Percentiles rank a stretch among this genome's conserved stretches.
These are phyloP conservation scores for Magallana gigas DNA, from an alignment of 1,140 invertebrate species.

Conservation along the genomic window DNA sequence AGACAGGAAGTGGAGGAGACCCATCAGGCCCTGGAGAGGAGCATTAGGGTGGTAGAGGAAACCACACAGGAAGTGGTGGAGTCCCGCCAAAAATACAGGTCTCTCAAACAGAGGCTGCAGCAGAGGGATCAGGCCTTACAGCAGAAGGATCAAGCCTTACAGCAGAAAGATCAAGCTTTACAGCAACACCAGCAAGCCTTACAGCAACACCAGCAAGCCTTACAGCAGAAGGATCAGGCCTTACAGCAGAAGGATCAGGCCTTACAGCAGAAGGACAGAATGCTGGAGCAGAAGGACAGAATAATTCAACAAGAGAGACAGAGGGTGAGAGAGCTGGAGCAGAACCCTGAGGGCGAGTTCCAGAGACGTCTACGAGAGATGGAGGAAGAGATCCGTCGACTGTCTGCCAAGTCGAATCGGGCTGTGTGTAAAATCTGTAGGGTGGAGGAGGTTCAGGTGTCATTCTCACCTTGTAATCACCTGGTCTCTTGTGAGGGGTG, in stretches of 20 bases:
- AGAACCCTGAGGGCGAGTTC: not conserved
- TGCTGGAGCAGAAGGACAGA: not conserved
- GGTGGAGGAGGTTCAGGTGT: not conserved
- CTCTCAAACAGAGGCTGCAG: not conserved
- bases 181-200: too few species aligned
- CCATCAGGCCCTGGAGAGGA: not conserved
- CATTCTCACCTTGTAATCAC: not conserved
- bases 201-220: not conserved
- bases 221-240: not conserved
- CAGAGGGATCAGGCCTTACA: not conserved
- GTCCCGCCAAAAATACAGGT: rapidly evolving
- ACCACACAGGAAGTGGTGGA: not conserved
- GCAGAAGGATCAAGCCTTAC: not conserved
- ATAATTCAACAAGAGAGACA: not conserved
- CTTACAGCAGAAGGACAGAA: too few species aligned
- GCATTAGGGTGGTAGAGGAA: not conserved
- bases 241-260: too few species aligned
- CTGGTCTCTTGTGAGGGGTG: not conserved
- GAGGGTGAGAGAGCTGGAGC: not conserved
- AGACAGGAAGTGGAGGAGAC: not conserved
- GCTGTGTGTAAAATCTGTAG: not conserved
- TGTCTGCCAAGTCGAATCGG: not conserved
- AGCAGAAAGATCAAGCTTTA: not conserved
- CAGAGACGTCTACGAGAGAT: not conserved
- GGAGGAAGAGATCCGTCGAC: not conserved